phyloP scores from a whole-genome alignment of 1,140 invertebrate genomes.

The Agrilus planipennis region DNA sequence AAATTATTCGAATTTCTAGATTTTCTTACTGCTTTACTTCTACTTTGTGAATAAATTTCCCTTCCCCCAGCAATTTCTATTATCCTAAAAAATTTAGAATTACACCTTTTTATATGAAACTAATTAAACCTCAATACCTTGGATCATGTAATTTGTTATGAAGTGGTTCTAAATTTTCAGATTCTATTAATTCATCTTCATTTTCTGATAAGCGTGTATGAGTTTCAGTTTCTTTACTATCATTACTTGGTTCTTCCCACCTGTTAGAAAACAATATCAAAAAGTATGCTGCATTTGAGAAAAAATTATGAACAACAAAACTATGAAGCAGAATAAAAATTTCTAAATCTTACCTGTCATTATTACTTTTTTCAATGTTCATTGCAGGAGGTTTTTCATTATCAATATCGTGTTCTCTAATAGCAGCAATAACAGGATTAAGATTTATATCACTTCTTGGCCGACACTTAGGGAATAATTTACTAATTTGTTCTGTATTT shows the following conservation, averaged over 20 bases:
- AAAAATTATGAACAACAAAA: slow-evolving; percentile 4
- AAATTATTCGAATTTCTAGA: slow-evolving; percentile 42
- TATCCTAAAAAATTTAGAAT: slow-evolving; percentile 46
- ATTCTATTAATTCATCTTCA: slow-evolving; percentile 31
- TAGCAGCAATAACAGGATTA: slow-evolving; percentile 38
- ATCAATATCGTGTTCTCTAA: slow-evolving; percentile 32
- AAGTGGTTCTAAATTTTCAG: slow-evolving; percentile 31
- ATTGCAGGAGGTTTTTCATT: slow-evolving; percentile 27
- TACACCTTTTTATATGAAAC: not conserved
- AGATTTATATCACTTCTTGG: slow-evolving; percentile 49
- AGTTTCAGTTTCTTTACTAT: slow-evolving; percentile 28
- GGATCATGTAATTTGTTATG: slow-evolving; percentile 36
- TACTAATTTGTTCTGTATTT: slow-evolving; percentile 61
- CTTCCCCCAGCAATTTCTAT: slow-evolving; percentile 80
- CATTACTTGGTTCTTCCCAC: slow-evolving; percentile 31
- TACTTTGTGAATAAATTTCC: slow-evolving; percentile 73
- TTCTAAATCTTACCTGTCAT: slow-evolving; percentile 30
- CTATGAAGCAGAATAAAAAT: slow-evolving; percentile 1
- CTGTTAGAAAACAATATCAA: too few relatives aligned
- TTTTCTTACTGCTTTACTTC: slow-evolving; percentile 65
- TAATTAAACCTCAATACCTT: slow-evolving; percentile 20
- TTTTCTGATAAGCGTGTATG: slow-evolving; percentile 27
- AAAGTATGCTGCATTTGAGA: too few relatives aligned
- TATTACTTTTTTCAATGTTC: slow-evolving; percentile 34
- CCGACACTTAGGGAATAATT: slow-evolving; percentile 72